These are phyloP conservation scores for Lytechinus variegatus DNA, from an alignment of 35 echinoderm and acorn worm species.

Conservation along the genomic window DNA sequence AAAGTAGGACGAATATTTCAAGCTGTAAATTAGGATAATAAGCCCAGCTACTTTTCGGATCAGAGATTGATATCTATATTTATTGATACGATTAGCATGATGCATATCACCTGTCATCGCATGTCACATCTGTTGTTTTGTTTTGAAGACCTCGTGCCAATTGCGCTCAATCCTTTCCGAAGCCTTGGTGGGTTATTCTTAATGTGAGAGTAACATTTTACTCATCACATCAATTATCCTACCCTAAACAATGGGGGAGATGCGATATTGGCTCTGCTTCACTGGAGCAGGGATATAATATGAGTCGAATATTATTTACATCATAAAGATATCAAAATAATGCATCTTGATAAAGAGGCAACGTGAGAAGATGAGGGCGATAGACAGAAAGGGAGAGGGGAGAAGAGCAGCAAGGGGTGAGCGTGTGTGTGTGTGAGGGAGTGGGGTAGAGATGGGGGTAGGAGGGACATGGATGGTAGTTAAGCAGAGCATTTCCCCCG, in stretches of 20 bases:
- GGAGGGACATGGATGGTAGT: no score
- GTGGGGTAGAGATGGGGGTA: no score
- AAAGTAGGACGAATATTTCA: background rate
- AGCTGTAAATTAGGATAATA: background rate
- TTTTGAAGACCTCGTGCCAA: background rate
- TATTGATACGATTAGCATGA: slow-evolving; percentile 4
- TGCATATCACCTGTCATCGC: background rate
- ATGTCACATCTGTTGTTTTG: background rate
- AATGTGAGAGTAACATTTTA: background rate
- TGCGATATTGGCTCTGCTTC: no score
- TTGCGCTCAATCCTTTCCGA: background rate
- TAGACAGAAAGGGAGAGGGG: no score
- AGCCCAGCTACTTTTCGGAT: background rate
- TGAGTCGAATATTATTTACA: no score
- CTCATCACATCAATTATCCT: background rate
- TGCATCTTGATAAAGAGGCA: no score
- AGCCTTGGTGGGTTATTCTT: background rate
- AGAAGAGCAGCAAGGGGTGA: no score
- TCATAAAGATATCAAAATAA: no score
- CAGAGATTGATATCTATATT: background rate
- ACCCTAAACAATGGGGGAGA: background rate
- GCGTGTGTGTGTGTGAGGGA: no score
- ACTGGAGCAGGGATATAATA: no score
- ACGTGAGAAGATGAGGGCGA: no score
- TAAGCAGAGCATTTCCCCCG: no score